Conservation (phyloP, 2,113 vertebrate species). For the Poecilia latipinna region DNA sequence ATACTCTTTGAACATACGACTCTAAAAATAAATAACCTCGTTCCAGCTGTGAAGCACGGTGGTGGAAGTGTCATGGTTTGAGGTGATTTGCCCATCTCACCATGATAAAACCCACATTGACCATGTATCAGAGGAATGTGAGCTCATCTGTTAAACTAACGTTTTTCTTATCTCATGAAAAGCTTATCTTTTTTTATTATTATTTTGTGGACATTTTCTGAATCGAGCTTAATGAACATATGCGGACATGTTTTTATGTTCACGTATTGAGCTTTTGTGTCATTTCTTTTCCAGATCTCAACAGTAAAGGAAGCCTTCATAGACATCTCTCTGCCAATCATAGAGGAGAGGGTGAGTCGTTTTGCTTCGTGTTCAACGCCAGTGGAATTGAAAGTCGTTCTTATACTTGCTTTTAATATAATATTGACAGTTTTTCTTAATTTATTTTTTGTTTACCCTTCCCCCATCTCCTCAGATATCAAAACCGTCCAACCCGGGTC, state of each 20-base stretch:
- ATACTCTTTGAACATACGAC: neutral
- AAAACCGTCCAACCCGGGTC: conserved; percentile 88
- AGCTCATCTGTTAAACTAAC: neutral
- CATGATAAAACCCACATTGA: neutral
- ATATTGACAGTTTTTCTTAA: neutral
- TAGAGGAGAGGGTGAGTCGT: conserved; percentile 92
- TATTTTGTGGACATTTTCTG: no score
- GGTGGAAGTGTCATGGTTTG: neutral
- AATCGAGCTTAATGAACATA: no score
- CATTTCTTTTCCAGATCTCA: conserved; percentile 86
- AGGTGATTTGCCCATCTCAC: neutral
- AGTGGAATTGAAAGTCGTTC: neutral
- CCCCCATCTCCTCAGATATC: conserved; percentile 81
- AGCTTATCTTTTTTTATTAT: no score
- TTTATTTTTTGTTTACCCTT: neutral
- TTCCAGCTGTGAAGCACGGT: neutral
- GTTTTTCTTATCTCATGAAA: no score
- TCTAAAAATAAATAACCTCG: neutral
- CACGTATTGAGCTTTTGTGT: neutral
- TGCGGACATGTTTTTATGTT: no score
- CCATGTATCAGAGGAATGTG: neutral
- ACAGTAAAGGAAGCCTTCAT: conserved; percentile 96
- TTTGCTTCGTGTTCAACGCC: conserved; percentile 1
- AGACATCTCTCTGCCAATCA: conserved; percentile 97
- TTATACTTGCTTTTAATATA: neutral